A percentile compares a stretch with the other conserved stretches of the same genome.
Conservation (phyloP, 2,113 vertebrate species). For the Pomatostomus ruficeps region DNA sequence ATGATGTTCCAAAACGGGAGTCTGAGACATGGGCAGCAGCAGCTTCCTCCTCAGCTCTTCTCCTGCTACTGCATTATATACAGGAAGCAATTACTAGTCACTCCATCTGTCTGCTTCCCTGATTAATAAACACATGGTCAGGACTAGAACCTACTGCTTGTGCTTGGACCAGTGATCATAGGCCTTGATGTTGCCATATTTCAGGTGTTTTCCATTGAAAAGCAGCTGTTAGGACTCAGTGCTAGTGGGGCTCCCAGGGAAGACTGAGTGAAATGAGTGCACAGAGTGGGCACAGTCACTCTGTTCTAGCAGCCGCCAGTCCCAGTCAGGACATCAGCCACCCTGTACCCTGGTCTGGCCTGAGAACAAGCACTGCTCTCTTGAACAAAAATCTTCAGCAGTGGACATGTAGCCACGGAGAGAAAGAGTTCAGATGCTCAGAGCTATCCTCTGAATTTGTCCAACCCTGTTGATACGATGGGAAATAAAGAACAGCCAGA, state of each 20-base stretch:
- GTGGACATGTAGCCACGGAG: neutral
- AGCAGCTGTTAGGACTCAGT: neutral
- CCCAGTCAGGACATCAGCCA: neutral
- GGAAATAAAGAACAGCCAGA: neutral
- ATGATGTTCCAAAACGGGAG: neutral
- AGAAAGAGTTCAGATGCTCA: neutral
- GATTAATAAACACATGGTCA: neutral
- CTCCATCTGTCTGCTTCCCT: neutral
- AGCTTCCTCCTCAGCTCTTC: neutral
- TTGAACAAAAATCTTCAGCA: neutral
- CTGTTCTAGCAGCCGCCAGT: neutral
- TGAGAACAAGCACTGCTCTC: neutral
- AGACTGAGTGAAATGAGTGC: neutral
- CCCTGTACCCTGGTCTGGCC: rapidly evolving
- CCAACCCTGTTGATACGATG: neutral
- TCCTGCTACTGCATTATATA: neutral
- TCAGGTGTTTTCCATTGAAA: neutral
- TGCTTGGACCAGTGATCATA: neutral
- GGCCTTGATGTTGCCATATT: neutral
- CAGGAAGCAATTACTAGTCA: neutral
- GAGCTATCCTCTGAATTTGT: neutral
- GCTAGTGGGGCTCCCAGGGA: neutral
- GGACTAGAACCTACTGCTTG: neutral
- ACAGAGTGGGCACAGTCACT: rapidly evolving
- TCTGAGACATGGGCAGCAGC: neutral